Base-by-base conservation (phyloP, 1,140 invertebrate genomes). In the Drosophila lini region DNA sequence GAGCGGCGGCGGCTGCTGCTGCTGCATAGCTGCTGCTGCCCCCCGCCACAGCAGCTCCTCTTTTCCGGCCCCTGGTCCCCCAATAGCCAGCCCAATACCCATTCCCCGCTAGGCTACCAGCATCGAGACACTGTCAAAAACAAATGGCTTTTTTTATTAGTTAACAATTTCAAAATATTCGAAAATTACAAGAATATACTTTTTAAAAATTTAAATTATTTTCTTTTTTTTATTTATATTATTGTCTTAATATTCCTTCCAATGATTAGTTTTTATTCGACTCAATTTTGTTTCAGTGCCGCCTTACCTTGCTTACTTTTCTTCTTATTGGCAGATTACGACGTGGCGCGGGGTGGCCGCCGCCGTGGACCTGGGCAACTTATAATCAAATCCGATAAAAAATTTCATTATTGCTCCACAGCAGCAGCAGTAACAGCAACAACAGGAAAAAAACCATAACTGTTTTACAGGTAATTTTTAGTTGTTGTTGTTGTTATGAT, bases 301-400 rank as follows among this genome's bases (percentile, higher is more conserved):
- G 52, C 38, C 48, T 34, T 76, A 81, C 70, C 79, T 60, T 82
- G 71, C 83, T 86, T 83, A 86, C 83, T 83, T 86, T 88, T 86
- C 83, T 89, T 89, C 84, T 89, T 89, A 89, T 89, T 89, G 84
- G 84, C 84, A 89, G 84, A 89, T 89, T 89, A 89, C 84, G 80
- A 62, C 65, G 70, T 63, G 70, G 80, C 53, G 84, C 57, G 84
- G 65, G 74, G 78, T 78, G 80, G 80, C 38, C 50, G 45, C 44
- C 32, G 15, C 22, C 9, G 28, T 50, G 34, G 58, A 68, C 44
- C 73, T 67, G 55, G 71, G 75, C 83, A 89, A 80, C 84, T 89
- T 89, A 89, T 89, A 89, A 89, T 89, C 84, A 89, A 89, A 89
- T 89, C 84, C 84, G 84, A 89, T 89, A 89, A 89, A 89, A 89